Conservation (phyloP, 2,113 vertebrate genomes). For the Rhizomys pruinosus region DNA sequence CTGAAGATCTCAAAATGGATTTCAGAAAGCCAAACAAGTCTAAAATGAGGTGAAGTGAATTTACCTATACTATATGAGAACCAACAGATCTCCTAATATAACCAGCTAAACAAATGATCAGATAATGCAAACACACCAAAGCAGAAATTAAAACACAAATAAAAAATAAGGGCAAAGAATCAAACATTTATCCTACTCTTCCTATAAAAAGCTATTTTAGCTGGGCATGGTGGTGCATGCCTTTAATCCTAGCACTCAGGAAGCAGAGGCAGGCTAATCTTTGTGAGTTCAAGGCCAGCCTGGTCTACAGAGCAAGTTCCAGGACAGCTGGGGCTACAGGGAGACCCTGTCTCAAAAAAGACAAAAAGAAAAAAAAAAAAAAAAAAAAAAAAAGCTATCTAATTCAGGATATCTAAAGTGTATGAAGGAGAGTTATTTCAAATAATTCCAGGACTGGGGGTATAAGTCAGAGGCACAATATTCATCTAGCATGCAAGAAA, state of each 20-base stretch:
- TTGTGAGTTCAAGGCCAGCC: no score
- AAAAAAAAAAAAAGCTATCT: background rate
- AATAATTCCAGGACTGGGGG: background rate
- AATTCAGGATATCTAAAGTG: background rate
- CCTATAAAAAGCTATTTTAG: background rate
- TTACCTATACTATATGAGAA: background rate
- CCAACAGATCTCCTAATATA: background rate
- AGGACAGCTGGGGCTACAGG: no score
- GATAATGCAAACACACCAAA: background rate
- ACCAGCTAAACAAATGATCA: constrained; percentile 7
- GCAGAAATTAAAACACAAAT: constrained; percentile 42
- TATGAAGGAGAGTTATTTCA: background rate
- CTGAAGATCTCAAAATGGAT: constrained; percentile 34
- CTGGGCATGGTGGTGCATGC: no score
- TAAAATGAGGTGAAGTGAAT: background rate
- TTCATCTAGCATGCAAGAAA: background rate
- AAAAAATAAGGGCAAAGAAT: background rate
- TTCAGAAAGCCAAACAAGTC: background rate
- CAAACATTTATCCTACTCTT: constrained; percentile 23
- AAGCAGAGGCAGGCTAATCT: no score
- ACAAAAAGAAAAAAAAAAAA: no score
- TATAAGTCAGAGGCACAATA: background rate
- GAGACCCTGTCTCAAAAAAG: no score
- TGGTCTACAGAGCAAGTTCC: no score
- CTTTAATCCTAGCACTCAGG: no score